Base-by-base conservation (phyloP, 2,113 vertebrate genomes). In the Tiliqua scincoides region DNA sequence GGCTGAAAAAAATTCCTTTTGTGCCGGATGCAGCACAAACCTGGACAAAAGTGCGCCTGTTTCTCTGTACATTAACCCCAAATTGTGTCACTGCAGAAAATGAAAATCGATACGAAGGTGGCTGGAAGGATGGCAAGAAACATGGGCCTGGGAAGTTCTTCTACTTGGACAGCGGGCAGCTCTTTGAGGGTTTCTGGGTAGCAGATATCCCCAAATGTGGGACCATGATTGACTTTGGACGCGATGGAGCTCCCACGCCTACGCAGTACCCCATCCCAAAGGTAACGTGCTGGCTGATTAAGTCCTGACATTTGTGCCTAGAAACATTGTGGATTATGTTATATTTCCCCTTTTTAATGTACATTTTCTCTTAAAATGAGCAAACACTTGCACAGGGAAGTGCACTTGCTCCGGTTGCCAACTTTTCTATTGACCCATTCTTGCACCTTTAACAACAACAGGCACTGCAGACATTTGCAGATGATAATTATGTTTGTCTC, bases 151-250 rank as follows among this genome's bases (percentile, higher is more conserved):
- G 99, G 4, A 97, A 96, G 80, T 98, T 96, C 83, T 97, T 96
- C 94, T 97, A 97, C 62, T 65, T 95, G 82, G 95, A 98, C 83
- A 97, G 95, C 17, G 98, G 98, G 3, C 97, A 98, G 89, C 68
- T 99, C 59, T 97, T 98, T 43, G 96, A 98, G 91, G 98, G 98
- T 40, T 85, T 97, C 88, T 99, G 99, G 98, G 95, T 96, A 70
- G 95, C 97, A 8, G 96, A 97, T 14, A 79, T 96, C 30, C 95
- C 98, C 3, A 99, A 97, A 91, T 98, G 97, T 86, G 99, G 98
- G 77, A 97, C 94, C 8, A 86, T 99, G 93, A 95, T 94, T 4
- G 97, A 99, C 89, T 97, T 96, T 35, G 94, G 92, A 67, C 96
- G 96, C 35, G 94, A 97, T 0, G 89, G 95, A n/a, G 97, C 97